Evolutionary conservation across 1,140 invertebrate genomes (phyloP).

Genomic region (Aphaenogaster ashmeadi): DNA sequence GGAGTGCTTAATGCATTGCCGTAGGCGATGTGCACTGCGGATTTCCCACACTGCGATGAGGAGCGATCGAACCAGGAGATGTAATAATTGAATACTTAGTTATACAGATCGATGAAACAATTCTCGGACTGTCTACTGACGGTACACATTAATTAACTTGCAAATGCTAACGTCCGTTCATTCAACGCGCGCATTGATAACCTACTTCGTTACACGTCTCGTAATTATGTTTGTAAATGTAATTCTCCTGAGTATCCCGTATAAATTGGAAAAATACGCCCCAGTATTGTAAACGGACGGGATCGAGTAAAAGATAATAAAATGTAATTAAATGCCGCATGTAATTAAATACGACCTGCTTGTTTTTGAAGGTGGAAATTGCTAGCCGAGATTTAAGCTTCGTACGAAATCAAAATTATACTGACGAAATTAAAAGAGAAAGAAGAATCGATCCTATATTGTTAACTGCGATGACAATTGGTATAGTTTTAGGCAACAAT

Average conservation of each 20-base stretch:
- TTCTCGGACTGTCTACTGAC: constrained; percentile 39
- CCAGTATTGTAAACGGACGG: neutral
- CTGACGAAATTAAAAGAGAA: neutral
- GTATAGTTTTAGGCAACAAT: neutral
- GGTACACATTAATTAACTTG: constrained; percentile 50
- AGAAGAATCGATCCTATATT: neutral
- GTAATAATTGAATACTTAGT: constrained; percentile 61
- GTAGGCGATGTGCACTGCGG: constrained; percentile 45
- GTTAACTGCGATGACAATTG: neutral
- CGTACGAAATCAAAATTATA: neutral
- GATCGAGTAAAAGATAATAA: neutral
- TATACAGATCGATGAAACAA: constrained; percentile 58
- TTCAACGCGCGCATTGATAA: neutral
- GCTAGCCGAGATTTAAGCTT: neutral
- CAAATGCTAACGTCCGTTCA: constrained; percentile 21
- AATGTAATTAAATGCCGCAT: neutral
- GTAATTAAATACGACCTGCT: neutral
- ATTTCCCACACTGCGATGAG: constrained; percentile 48
- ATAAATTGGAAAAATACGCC: neutral
- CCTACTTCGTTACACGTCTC: neutral
- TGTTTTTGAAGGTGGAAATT: neutral
- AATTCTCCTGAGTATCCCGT: neutral
- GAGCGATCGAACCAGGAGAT: constrained; percentile 32
- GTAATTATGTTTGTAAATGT: constrained; percentile 28
- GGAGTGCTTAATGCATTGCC: constrained; percentile 48